phyloP scores from a whole-genome alignment of 2,888 invertebrate species.

The Parasteatoda lunata region DNA sequence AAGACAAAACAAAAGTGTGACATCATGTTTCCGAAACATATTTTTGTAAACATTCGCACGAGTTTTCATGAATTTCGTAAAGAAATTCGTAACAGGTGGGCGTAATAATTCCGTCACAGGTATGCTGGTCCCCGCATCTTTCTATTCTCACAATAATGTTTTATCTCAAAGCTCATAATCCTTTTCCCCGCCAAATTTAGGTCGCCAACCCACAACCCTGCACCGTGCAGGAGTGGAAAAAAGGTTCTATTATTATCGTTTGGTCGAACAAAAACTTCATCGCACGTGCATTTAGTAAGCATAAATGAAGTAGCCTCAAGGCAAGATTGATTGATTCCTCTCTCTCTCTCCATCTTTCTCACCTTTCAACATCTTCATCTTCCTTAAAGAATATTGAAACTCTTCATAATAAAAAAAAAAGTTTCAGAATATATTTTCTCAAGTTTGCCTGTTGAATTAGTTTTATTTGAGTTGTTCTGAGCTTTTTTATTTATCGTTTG shows the following conservation, averaged over 20 bases:
- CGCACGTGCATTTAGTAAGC: constrained; percentile 44
- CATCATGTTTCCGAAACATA: too few species aligned
- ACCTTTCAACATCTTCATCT: neutral
- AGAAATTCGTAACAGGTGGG: too few species aligned
- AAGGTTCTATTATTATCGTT: constrained; percentile 61
- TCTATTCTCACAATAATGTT: neutral
- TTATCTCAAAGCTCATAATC: neutral
- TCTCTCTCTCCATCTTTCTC: neutral
- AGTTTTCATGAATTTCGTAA: too few species aligned
- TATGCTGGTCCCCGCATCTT: neutral
- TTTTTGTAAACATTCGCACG: too few species aligned
- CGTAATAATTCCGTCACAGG: too few species aligned
- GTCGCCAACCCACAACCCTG: constrained; percentile 33
- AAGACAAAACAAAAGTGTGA: too few species aligned
- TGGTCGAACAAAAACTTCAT: constrained; percentile 59
- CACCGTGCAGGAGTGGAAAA: constrained; percentile 26
- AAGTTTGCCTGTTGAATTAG: too few species aligned
- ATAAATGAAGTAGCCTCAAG: constrained; percentile 22
- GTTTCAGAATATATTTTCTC: too few species aligned
- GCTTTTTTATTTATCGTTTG: neutral
- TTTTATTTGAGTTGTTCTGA: too few species aligned
- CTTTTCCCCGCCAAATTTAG: constrained; percentile 35
- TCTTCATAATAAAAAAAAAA: too few species aligned
- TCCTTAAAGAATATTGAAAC: neutral
- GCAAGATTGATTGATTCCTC: constrained; percentile 7